Evolutionary conservation across 2,797 vertebrate species (phyloP).

Genomic region (Emys orbicularis): DNA sequence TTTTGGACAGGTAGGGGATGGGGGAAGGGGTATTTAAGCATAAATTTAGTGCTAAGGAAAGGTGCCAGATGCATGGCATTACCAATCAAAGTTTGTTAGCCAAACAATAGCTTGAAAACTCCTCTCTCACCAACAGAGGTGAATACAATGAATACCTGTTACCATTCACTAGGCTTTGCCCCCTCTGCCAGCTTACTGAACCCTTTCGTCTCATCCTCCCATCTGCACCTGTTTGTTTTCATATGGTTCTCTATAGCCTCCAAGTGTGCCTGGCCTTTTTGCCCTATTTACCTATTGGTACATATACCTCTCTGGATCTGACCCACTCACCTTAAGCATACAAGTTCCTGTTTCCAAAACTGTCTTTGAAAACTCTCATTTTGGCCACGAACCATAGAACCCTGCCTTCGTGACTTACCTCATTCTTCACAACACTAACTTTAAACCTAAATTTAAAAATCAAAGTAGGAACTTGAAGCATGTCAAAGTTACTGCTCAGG

Average conservation of each 20-base stretch:
- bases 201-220: accelerated
- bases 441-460: not conserved
- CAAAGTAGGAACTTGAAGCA: not conserved
- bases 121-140: not conserved
- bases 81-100: not conserved
- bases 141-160: not conserved
- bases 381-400: not conserved
- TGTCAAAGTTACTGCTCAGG: accelerated
- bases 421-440: not conserved
- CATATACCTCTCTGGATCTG: not conserved
- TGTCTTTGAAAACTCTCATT: not conserved
- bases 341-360: not conserved
- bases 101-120: not conserved
- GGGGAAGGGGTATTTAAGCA: accelerated
- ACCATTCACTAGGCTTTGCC: not conserved
- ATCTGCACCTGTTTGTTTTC: not conserved
- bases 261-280: no score
- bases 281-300: not conserved
- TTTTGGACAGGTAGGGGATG: accelerated
- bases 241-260: not conserved
- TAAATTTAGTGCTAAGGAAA: not conserved
- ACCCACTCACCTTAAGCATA: not conserved
- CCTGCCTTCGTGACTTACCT: not conserved
- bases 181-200: not conserved
- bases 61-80: not conserved